These are phyloP conservation scores for Marmota monax DNA, from an alignment of 2,113 vertebrate genomes.

Conservation along the genomic window DNA sequence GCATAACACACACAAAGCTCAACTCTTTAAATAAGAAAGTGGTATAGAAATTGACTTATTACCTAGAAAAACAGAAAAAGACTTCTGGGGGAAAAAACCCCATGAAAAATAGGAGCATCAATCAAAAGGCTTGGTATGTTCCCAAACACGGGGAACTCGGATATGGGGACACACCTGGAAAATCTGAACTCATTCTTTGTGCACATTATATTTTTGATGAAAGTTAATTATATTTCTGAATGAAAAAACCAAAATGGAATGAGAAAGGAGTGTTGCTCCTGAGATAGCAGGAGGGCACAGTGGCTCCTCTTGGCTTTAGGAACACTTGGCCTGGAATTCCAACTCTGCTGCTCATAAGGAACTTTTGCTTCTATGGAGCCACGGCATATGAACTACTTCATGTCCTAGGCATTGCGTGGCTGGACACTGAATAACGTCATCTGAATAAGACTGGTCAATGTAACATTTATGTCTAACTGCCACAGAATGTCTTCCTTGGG, in stretches of 20 bases:
- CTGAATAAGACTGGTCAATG: neutral
- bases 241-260: slow-evolving; percentile 8
- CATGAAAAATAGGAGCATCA: slow-evolving; percentile 34
- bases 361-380: neutral
- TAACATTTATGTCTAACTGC: neutral
- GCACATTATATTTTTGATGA: slow-evolving; percentile 34
- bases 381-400: neutral
- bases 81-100: neutral
- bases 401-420: neutral
- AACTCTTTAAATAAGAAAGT: slow-evolving; percentile 59
- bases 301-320: neutral
- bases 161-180: neutral
- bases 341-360: neutral
- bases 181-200: neutral
- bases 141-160: neutral
- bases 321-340: slow-evolving; percentile 12
- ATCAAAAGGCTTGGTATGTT: neutral
- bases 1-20: slow-evolving; percentile 63
- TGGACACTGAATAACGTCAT: neutral
- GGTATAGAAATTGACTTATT: slow-evolving; percentile 58
- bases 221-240: neutral
- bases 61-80: slow-evolving; percentile 56
- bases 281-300: neutral
- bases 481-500: too few species aligned
- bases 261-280: neutral